Base-by-base conservation (phyloP, 2,113 vertebrate species). In the Pseudopipra pipra region DNA sequence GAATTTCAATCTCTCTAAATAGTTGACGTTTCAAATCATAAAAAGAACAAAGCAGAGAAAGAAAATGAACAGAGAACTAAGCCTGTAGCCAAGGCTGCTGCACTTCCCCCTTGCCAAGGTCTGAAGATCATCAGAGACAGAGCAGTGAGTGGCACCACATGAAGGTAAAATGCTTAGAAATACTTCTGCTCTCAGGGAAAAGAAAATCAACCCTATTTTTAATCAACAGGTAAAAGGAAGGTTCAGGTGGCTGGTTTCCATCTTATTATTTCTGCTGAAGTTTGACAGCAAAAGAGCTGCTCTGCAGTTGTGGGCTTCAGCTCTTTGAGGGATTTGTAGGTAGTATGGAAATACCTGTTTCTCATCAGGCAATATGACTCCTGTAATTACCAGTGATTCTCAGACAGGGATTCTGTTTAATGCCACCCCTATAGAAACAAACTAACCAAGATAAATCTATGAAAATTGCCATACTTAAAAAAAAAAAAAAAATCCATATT, bases 381-480 rank as follows among this genome's bases (percentile, higher is more conserved):
- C 95, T 86, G 1, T 30, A 96, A 97, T 95, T 90, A 94, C 11
- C 31, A 58, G 63, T 23, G 66, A 90, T 92, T 90, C 93, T 87
- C 19, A 35, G 70, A 58, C 81, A 71, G 18, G 16, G 68, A 46
- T 73, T 63, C 14, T 54, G 46, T 55, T 62, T 15, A 62, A 70
- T 73, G 9, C 49, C 92, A 78, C 37, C 59, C 58, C 61, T 65
- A 30, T 8, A 68, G 47, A 46, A 41, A 9, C 20, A 24, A 31
- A 67, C 31, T 5, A 51, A 59, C 8, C 54, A 41, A 84, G 68
- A 77, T 14, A 33, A 14, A 70, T 33, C 55, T 14, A 44, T 21
- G 66, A 87, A 77, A 96, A 80, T 93, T 80, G n/a, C 56, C 71
- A 14, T 65, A 54, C 18, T 82, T 67, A 0, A 4, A 58, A 52